Evolutionary conservation across 2,113 vertebrate species (phyloP).

Genomic region (Perca fluviatilis): DNA sequence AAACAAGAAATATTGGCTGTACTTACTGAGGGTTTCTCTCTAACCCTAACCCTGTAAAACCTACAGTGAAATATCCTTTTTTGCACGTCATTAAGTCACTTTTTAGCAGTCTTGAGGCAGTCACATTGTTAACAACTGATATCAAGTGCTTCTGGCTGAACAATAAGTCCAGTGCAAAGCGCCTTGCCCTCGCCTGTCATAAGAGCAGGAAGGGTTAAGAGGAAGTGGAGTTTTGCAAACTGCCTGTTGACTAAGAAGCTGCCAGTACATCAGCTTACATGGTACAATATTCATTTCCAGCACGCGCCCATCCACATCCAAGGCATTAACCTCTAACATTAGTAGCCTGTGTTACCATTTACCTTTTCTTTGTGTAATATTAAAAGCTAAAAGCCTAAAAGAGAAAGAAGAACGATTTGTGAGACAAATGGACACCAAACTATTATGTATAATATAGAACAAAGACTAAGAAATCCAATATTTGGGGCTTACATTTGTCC

Average conservation of each 20-base stretch:
- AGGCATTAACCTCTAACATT: background rate
- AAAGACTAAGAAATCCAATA: background rate
- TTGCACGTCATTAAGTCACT: background rate
- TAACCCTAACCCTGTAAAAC: background rate
- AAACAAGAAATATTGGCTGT: background rate
- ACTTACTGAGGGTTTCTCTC: background rate
- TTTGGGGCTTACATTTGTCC: background rate
- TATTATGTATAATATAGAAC: background rate
- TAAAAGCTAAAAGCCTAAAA: background rate
- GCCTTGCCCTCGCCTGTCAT: slow-evolving; percentile 13
- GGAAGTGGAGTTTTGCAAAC: slow-evolving; percentile 74
- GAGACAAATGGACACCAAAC: background rate
- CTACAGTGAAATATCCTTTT: background rate
- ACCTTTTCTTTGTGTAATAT: background rate
- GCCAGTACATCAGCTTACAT: slow-evolving; percentile 51
- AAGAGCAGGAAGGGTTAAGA: slow-evolving; percentile 72
- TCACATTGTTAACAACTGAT: background rate
- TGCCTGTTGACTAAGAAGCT: slow-evolving; percentile 65
- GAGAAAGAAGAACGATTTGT: background rate
- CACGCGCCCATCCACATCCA: background rate
- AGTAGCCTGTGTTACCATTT: background rate
- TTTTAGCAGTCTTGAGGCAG: background rate
- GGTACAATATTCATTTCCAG: slow-evolving; percentile 15
- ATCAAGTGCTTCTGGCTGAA: slow-evolving; percentile 2
- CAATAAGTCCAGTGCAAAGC: background rate